Conservation (phyloP, 2,113 vertebrate species). For the Cyphomyrus plagiostoma region DNA sequence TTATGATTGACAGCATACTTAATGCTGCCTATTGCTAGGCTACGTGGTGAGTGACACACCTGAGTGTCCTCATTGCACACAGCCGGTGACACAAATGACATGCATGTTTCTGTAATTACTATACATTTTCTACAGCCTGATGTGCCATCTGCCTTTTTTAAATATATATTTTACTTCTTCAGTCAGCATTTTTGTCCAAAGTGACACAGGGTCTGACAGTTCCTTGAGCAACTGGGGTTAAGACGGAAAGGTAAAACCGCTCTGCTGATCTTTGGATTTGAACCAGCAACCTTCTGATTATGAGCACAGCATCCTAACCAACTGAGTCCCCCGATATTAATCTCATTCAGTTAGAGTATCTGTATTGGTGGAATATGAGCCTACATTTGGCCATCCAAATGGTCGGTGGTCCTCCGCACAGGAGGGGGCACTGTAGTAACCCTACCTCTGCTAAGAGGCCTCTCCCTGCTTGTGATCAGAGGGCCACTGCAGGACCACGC, state of each 20-base stretch:
- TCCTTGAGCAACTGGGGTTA: background rate
- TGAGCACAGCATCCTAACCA: background rate
- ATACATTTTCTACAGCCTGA: background rate
- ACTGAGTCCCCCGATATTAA: background rate
- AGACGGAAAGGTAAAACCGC: background rate
- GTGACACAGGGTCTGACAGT: background rate
- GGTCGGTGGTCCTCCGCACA: background rate
- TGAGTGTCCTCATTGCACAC: background rate
- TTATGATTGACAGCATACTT: background rate
- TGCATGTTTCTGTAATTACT: background rate
- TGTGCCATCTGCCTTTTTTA: background rate
- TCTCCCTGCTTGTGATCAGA: background rate
- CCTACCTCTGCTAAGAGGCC: background rate
- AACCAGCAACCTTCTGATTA: background rate
- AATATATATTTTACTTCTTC: background rate
- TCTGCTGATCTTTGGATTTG: background rate
- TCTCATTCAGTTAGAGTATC: background rate
- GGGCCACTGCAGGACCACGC: background rate
- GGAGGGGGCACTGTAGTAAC: background rate
- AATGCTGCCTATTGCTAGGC: background rate
- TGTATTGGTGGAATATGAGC: background rate
- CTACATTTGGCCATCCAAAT: background rate
- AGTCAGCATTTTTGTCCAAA: background rate
- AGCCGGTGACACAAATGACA: background rate
- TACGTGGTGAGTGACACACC: background rate